Evolutionary conservation across 2,888 invertebrate species (phyloP).

Genomic region (Cantharis rufa): DNA sequence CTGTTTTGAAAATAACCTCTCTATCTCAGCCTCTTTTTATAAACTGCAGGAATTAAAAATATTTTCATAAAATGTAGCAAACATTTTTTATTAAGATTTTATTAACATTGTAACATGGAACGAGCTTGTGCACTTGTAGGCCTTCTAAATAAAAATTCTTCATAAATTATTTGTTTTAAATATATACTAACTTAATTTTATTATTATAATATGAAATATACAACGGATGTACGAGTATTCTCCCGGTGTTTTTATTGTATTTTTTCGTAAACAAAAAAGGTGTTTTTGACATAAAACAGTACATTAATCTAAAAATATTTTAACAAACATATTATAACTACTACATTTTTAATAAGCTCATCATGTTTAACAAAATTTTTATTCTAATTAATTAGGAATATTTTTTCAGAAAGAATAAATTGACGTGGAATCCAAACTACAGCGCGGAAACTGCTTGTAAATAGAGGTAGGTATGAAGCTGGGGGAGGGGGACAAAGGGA

Average conservation of each 20-base stretch:
- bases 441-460: too few species aligned
- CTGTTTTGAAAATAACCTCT: not conserved
- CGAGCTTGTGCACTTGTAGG: not conserved
- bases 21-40: not conserved
- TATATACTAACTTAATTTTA: not conserved
- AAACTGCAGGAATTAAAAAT: not conserved
- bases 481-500: too few species aligned
- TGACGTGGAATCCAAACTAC: too few species aligned
- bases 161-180: not conserved
- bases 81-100: not conserved
- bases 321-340: too few species aligned
- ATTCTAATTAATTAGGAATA: too few species aligned
- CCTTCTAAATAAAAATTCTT: not conserved
- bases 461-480: too few species aligned
- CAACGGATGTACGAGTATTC: not conserved
- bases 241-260: not conserved
- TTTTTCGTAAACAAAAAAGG: not conserved
- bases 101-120: not conserved
- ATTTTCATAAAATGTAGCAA: not conserved
- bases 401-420: too few species aligned
- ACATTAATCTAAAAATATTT: too few species aligned
- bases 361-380: too few species aligned
- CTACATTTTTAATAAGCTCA: too few species aligned
- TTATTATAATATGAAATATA: not conserved
- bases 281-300: not conserved